phyloP scores from a whole-genome alignment of 2,888 invertebrate species.

The Parascotia fuliginaria region DNA sequence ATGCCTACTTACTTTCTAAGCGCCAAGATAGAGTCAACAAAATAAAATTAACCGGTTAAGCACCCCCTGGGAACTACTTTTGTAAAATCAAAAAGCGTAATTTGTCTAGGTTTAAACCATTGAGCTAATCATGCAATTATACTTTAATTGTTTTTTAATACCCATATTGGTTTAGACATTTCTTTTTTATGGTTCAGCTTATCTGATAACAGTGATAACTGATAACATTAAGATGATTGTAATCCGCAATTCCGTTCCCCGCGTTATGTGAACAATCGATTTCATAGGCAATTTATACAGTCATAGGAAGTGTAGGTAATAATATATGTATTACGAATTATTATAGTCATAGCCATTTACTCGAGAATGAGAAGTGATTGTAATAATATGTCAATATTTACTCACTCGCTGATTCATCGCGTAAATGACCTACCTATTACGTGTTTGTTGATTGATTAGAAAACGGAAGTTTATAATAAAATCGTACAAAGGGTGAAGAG shows the following conservation, averaged over 20 bases:
- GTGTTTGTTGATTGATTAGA: conserved; percentile 17
- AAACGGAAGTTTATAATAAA: conserved; percentile 19
- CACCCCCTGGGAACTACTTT: no score
- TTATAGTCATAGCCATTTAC: conserved; percentile 1
- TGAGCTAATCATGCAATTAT: no score
- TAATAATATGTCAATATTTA: conserved; percentile 4
- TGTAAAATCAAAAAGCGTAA: no score
- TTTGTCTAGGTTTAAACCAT: no score
- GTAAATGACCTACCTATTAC: conserved; percentile 28
- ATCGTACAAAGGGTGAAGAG: conserved; percentile 8
- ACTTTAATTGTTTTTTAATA: no score
- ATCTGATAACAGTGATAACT: no score
- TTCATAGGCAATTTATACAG: neutral
- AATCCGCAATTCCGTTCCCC: neutral
- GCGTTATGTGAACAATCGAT: neutral
- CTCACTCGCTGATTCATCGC: conserved; percentile 28
- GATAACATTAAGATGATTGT: neutral
- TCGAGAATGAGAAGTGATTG: conserved; percentile 4
- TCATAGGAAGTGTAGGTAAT: no score
- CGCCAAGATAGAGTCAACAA: no score
- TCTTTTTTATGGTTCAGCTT: neutral
- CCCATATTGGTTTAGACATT: no score
- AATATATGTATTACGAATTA: neutral
- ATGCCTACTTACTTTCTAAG: no score
- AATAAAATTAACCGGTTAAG: no score